Base-by-base conservation (phyloP, 2,113 vertebrate species). In the Pangasianodon hypophthalmus region DNA sequence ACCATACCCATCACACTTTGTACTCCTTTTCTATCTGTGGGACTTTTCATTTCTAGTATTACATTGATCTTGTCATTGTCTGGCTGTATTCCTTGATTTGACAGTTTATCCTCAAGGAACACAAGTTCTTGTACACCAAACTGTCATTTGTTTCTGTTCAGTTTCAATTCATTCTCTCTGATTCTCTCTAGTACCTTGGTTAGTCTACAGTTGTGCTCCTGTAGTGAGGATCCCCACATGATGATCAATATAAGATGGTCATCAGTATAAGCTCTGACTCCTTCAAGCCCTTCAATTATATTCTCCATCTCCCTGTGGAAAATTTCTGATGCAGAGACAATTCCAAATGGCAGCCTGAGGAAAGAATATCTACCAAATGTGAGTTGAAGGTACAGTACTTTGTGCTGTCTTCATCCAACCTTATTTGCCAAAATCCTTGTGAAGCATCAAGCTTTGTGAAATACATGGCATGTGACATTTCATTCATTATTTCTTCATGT, bases 391-490 rank as follows among this genome's bases (percentile, higher is more conserved):
- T 84, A 89, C 26, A 54, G 75, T 56, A 86, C 44, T 75, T 84
- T 54, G 88, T 14, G n/a, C 67, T 85, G 37, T 60, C 44, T 29
- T 87, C 32, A 67, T 91, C 10, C 75, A 92, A 50, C 26, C 44
- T 71, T 7, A 92, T 14, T 46, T 88, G 89, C 75, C 86, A 92
- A 52, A 92, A 90, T 2, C 87, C 84, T 60, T 88, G 56, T 14
- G 89, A 92, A 2, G 84, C 91, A 88, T 90, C 91, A 19, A 91
- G 58, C 60, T 88, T 90, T 1, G 62, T 67, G 7, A 90, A 91
- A 19, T 41, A 87, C 29, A 56, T 26, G 41, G 88, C 88, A 52
- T 88, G 81, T 50, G 52, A 13, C 89, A 84, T 88, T 48, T 84
- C 64, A 60, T 69, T 88, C 1, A 32, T 46, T 0, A 85, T 88